These are phyloP conservation scores for Paramuricea clavata DNA, from an alignment of 92 coral and sea anemone genomes.

Conservation along the genomic window DNA sequence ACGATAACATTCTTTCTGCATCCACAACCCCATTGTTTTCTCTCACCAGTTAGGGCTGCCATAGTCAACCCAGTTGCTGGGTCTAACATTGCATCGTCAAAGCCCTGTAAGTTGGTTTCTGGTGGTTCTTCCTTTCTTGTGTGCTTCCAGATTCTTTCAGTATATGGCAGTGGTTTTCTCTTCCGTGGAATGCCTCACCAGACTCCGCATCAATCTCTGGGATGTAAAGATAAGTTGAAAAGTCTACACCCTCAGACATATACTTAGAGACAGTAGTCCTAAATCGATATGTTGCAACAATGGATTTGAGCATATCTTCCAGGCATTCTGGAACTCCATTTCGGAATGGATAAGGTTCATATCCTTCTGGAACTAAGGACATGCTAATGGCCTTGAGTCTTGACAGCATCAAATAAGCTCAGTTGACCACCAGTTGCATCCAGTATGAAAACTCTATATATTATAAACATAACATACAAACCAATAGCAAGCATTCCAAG, in stretches of 20 bases:
- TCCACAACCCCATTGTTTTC: constrained; percentile 75
- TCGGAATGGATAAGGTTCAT: neutral
- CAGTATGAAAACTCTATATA: no score
- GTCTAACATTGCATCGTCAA: constrained; percentile 66
- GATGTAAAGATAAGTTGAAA: constrained; percentile 41
- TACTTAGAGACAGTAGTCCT: constrained; percentile 36
- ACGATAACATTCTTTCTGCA: constrained; percentile 76
- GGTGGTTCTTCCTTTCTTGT: constrained; percentile 60
- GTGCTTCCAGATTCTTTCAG: constrained; percentile 59
- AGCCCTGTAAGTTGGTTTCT: constrained; percentile 58
- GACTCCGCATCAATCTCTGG: constrained; percentile 72
- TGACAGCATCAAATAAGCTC: neutral
- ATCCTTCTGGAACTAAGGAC: constrained; percentile 13
- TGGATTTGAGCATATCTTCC: neutral
- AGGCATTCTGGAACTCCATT: neutral
- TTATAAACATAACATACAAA: neutral
- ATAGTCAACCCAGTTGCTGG: constrained; percentile 71
- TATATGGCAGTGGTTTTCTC: constrained; percentile 60
- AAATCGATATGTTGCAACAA: constrained; percentile 19
- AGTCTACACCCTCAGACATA: constrained; percentile 44
- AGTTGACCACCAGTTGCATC: no score
- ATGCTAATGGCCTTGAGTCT: neutral
- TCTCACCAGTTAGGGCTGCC: constrained; percentile 68
- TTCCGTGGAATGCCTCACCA: constrained; percentile 56
- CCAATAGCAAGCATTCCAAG: neutral